Base-by-base conservation (phyloP, 2,888 invertebrate species). In the Calliscelio sp. region DNA sequence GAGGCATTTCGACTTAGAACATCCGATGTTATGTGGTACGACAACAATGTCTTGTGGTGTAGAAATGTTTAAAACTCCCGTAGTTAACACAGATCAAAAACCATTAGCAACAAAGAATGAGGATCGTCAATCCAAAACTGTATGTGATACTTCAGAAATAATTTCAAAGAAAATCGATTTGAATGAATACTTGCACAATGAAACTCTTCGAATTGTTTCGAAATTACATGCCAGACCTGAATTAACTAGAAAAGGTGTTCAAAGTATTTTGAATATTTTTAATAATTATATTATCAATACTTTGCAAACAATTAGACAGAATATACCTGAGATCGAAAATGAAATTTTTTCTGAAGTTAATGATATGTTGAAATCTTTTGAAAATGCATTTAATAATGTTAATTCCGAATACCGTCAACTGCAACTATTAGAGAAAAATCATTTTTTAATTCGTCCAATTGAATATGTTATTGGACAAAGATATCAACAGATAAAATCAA, bases 401-500 rank as follows among this genome's bases (percentile, higher is more conserved):
- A 59, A 59, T 35, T 35, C 38, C 3, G 59, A 59, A 20, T 38
- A 59, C n/a, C 10, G 16, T 10, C 16, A 11, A 24, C 3, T 61
- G n/a, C 22, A 35, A 41, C 1, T 6, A 8, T 14, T 61, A 14
- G 14, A 38, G 10, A 41, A 61, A 41, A 1, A 41, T 41, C 20
- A 14, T 41, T 18, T n/a, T 61, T 61, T 41, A 1, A 41, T 61
- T 61, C 11, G 41, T 16, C 24, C 41, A 20, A 14, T 24, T 3
- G 41, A 61, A 24, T 61, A 41, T 61, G 11, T 14, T n/a, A 61
- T 61, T 61, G 61, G 38, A 41, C 41, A 61, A 61, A 41, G 24
- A n/a, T 61, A 41, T 20, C 1, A 35, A n/a, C 8, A 38, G 41
- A n/a, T 24, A 0, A 38, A 41, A 22, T 61, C 41, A 14, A 20